These are phyloP conservation scores for Muntiacus reevesi DNA, from an alignment of 2,113 vertebrate species.

Conservation along the genomic window DNA sequence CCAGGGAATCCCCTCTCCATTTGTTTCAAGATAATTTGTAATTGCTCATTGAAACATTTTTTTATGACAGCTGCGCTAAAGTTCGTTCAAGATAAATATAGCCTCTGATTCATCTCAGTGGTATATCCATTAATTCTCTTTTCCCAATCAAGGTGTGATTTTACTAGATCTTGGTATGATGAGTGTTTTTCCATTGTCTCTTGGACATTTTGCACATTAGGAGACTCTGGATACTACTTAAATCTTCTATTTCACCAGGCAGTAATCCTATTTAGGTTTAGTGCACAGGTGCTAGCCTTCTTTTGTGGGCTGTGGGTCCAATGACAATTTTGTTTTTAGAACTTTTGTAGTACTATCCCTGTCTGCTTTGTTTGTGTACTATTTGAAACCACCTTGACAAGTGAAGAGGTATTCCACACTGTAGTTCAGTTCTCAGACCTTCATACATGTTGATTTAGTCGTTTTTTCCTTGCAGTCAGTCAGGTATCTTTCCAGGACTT, in stretches of 20 bases:
- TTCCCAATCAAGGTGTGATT: background rate
- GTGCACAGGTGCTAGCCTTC: background rate
- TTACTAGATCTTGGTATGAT: background rate
- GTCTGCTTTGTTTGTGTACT: slow-evolving; percentile 26
- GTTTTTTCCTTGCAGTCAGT: slow-evolving; percentile 14
- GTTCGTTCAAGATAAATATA: background rate
- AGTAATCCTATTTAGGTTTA: background rate
- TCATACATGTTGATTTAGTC: background rate
- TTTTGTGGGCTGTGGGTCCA: slow-evolving; percentile 25
- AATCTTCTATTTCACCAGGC: background rate
- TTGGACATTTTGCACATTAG: background rate
- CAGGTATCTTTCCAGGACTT: slow-evolving; percentile 14
- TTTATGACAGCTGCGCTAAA: background rate
- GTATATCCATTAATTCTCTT: background rate
- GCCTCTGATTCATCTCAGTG: background rate
- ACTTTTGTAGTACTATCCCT: background rate
- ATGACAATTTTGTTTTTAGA: slow-evolving; percentile 41
- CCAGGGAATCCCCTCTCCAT: background rate
- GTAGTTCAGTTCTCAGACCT: background rate
- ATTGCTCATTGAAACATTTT: background rate
- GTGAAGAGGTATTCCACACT: background rate
- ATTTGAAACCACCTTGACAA: slow-evolving; percentile 21
- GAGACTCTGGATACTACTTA: background rate
- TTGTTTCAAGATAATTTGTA: background rate
- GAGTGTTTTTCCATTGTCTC: background rate